phyloP scores from a whole-genome alignment of 2,888 invertebrate species.

The Dynastes hyllus region DNA sequence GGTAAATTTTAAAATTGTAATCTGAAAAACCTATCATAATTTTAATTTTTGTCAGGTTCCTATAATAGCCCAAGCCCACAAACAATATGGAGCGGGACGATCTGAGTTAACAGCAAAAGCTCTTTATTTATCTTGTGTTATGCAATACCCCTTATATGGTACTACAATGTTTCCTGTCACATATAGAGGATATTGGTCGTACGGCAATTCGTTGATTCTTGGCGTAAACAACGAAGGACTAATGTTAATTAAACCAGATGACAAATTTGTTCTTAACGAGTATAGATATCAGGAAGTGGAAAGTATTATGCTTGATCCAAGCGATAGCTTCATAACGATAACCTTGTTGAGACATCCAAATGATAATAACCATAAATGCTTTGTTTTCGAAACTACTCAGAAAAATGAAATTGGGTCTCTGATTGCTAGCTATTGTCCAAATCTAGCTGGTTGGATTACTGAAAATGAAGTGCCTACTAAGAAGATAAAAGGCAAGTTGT shows the following conservation, averaged over 20 bases:
- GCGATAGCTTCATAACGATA: slow-evolving; percentile 93
- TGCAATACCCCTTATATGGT: slow-evolving; percentile 91
- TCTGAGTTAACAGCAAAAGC: slow-evolving; percentile 94
- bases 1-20: slow-evolving; percentile 67
- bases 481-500: slow-evolving; percentile 71
- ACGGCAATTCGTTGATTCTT: slow-evolving; percentile 83
- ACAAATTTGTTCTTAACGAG: slow-evolving; percentile 93
- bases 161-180: slow-evolving; percentile 80
- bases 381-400: slow-evolving; percentile 92
- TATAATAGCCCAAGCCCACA: slow-evolving; percentile 90
- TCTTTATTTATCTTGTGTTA: slow-evolving; percentile 93
- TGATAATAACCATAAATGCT: slow-evolving; percentile 85
- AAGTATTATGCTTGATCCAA: slow-evolving; percentile 91
- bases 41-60: slow-evolving; percentile 73
- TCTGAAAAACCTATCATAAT: neutral
- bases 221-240: slow-evolving; percentile 94
- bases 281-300: slow-evolving; percentile 94
- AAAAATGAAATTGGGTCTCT: slow-evolving; percentile 94
- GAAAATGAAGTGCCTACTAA: slow-evolving; percentile 81
- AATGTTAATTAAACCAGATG: slow-evolving; percentile 91
- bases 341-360: slow-evolving; percentile 84
- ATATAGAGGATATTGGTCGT: slow-evolving; percentile 95
- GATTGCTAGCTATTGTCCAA: slow-evolving; percentile 93
- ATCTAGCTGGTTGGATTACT: slow-evolving; percentile 86
- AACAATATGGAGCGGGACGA: slow-evolving; percentile 93